Conservation (phyloP, 2,113 vertebrate genomes). For the Fregata magnificens region DNA sequence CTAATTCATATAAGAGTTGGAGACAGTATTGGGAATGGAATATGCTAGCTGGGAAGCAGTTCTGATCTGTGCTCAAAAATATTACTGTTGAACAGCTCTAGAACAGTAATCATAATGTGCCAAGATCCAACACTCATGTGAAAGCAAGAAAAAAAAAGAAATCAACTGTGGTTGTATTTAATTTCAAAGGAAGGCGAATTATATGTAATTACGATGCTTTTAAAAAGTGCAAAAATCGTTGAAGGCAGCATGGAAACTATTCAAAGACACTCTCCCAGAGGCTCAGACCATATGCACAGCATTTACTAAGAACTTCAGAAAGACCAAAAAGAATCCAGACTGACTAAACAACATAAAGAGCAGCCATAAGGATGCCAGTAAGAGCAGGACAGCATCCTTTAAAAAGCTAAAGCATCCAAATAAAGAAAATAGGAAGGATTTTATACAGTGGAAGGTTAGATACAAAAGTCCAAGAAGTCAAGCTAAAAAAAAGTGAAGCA, state of each 20-base stretch:
- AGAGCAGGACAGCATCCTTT: background rate
- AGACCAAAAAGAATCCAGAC: background rate
- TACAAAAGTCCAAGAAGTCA: background rate
- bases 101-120: background rate
- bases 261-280: background rate
- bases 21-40: background rate
- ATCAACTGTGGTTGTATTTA: background rate
- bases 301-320: background rate
- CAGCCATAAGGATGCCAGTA: background rate
- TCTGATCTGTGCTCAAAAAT: conserved; percentile 28
- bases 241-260: background rate
- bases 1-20: conserved; percentile 45
- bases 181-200: background rate
- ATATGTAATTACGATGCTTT: background rate
- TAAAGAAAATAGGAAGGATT: background rate
- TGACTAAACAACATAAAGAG: background rate
- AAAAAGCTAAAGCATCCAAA: background rate
- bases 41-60: background rate
- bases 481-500: background rate
- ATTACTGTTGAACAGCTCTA: conserved; percentile 36
- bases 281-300: background rate
- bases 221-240: conserved; percentile 19
- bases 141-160: conserved; percentile 11
- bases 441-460: background rate
- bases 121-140: background rate